A percentile compares a stretch with the other conserved stretches of the same genome.
These are phyloP conservation scores for Physeter macrocephalus DNA, from an alignment of 2,113 vertebrate genomes.

Conservation along the genomic window DNA sequence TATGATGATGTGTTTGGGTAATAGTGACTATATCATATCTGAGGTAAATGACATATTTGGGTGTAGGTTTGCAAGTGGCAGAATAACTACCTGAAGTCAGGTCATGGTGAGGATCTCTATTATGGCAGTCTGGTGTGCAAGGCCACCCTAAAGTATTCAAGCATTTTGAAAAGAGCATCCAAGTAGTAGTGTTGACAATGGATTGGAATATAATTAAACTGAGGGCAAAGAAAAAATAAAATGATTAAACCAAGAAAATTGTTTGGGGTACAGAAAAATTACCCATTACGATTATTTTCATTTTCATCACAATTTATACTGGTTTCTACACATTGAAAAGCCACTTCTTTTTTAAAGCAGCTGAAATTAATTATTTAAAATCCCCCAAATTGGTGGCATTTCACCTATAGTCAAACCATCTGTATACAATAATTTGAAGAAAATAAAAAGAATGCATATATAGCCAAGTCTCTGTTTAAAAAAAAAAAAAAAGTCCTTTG, in stretches of 20 bases:
- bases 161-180: neutral
- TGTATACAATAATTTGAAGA: neutral
- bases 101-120: neutral
- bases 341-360: neutral
- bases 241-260: neutral
- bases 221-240: neutral
- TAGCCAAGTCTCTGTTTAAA: neutral
- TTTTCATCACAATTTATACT: neutral
- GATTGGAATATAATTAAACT: neutral
- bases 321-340: neutral
- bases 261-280: neutral
- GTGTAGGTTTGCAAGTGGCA: neutral
- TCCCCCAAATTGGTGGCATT: neutral
- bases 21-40: neutral
- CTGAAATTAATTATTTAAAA: constrained; percentile 22
- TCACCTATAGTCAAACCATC: neutral
- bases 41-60: neutral
- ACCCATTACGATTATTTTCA: neutral
- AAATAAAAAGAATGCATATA: neutral
- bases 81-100: neutral
- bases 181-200: neutral
- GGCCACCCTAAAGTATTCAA: neutral
- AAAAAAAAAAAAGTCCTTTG: constrained; percentile 28
- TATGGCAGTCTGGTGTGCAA: neutral
- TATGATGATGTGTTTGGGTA: neutral